phyloP scores from a whole-genome alignment of 2,113 vertebrate genomes.

The Ailurus styani region DNA sequence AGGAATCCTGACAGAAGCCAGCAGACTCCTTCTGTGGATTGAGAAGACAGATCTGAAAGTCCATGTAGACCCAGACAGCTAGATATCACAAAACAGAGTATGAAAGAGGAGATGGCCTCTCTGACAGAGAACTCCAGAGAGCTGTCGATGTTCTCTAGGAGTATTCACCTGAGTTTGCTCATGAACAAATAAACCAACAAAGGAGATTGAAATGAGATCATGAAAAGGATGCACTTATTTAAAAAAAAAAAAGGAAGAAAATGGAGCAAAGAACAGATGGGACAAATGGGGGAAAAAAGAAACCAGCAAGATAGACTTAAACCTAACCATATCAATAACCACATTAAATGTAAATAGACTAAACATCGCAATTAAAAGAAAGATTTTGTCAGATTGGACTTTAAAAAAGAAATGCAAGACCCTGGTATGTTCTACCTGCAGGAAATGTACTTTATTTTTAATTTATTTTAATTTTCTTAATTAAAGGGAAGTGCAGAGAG shows the following conservation, averaged over 20 bases:
- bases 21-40: neutral
- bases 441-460: neutral
- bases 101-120: neutral
- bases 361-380: neutral
- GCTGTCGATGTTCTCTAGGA: neutral
- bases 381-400: neutral
- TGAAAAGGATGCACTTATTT: neutral
- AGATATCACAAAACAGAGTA: neutral
- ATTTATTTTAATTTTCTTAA: neutral
- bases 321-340: neutral
- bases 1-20: neutral
- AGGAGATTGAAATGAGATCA: neutral
- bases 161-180: neutral
- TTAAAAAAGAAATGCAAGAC: neutral
- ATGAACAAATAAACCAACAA: neutral
- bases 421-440: neutral
- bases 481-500: neutral
- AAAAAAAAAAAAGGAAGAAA: neutral
- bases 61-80: neutral
- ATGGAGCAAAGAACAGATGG: neutral
- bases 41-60: neutral
- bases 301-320: neutral
- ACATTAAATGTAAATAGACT: neutral
- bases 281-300: neutral
- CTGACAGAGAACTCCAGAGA: neutral